phyloP scores from a whole-genome alignment of 92 coral and sea anemone genomes.

The Phenganax subtilis region DNA sequence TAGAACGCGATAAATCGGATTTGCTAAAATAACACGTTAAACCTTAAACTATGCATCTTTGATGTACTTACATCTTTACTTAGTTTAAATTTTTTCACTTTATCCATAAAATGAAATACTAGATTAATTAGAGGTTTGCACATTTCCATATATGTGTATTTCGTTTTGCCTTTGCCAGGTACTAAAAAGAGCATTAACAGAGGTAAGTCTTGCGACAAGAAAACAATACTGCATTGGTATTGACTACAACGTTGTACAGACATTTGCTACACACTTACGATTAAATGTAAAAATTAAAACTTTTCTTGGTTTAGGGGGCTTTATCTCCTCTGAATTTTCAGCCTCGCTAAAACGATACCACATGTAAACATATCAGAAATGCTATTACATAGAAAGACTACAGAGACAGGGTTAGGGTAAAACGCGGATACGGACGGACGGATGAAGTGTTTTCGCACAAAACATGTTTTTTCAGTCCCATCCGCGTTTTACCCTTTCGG shows the following conservation, averaged over 20 bases:
- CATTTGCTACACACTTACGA: constrained; percentile 54
- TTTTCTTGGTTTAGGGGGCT: constrained; percentile 84
- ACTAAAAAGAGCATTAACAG: constrained; percentile 44
- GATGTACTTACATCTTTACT: constrained; percentile 79
- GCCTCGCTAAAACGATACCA: constrained; percentile 30
- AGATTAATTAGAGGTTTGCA: constrained; percentile 85
- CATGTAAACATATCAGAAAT: neutral
- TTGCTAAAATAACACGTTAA: no score
- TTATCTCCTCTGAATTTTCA: constrained; percentile 64
- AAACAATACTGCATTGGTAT: neutral
- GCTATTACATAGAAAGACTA: no score
- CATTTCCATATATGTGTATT: constrained; percentile 76
- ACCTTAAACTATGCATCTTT: neutral
- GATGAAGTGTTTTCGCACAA: no score
- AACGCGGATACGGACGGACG: neutral
- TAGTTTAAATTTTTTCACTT: constrained; percentile 78
- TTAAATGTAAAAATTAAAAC: constrained; percentile 86
- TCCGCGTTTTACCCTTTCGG: no score
- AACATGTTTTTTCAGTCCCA: no score
- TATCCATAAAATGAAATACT: constrained; percentile 82
- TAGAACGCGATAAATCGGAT: no score
- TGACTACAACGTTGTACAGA: neutral
- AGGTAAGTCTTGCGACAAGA: neutral
- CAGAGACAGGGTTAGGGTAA: neutral
- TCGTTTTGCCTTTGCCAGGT: constrained; percentile 61